These are phyloP conservation scores for Cranoglanis bouderius DNA, from an alignment of 2,113 vertebrate species.

Conservation along the genomic window DNA sequence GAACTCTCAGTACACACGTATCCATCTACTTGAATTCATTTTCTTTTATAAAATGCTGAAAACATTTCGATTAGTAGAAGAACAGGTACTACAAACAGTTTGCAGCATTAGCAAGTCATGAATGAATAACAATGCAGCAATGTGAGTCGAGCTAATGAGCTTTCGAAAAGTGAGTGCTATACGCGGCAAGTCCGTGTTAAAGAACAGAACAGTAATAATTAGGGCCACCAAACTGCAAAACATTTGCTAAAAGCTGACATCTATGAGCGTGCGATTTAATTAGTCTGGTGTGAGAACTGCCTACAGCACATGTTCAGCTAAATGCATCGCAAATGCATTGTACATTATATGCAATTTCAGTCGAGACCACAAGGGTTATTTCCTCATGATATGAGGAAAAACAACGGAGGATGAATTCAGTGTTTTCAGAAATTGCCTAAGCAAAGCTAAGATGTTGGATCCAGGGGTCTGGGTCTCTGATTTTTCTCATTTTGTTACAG, in stretches of 20 bases:
- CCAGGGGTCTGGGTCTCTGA: too few relatives aligned
- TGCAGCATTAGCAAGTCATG: neutral
- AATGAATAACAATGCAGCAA: neutral
- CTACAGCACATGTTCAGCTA: neutral
- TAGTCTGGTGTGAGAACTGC: neutral
- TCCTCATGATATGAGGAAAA: neutral
- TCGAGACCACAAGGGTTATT: neutral
- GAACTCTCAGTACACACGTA: neutral
- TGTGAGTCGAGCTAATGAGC: slow-evolving; percentile 2
- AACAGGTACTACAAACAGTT: neutral
- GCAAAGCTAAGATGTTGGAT: neutral
- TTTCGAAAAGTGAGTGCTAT: slow-evolving; percentile 6
- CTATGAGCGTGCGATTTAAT: neutral
- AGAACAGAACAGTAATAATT: neutral
- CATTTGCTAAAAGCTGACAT: neutral
- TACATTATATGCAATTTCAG: neutral
- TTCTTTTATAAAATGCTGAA: neutral
- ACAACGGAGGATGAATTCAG: neutral
- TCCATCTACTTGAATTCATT: neutral
- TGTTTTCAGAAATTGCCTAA: neutral
- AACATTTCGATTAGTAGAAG: neutral
- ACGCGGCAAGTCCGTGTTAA: neutral
- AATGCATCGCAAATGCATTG: neutral
- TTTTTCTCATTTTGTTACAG: neutral
- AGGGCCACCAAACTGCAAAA: neutral